These are phyloP conservation scores for Pristionchus exspectatus DNA, from an alignment of 2,888 invertebrate genomes.

Conservation along the genomic window DNA sequence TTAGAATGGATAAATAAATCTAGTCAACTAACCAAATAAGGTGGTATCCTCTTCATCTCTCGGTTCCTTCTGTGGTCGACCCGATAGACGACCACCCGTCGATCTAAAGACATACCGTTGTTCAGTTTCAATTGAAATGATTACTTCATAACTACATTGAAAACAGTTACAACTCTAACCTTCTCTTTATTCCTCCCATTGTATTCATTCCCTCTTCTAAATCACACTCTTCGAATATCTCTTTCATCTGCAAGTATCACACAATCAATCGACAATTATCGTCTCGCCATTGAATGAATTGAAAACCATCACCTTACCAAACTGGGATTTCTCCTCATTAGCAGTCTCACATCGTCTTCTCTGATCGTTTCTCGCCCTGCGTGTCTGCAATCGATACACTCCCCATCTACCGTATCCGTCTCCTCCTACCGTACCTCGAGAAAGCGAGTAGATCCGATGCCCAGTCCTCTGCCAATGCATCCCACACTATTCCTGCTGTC, in stretches of 20 bases:
- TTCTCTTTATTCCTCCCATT: background rate
- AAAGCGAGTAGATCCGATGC: constrained; percentile 60
- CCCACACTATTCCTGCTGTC: constrained; percentile 58
- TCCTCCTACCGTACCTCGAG: constrained; percentile 51
- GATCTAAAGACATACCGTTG: background rate
- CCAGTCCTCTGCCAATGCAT: constrained; percentile 62
- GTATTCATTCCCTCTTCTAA: background rate
- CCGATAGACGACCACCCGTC: background rate
- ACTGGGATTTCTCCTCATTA: constrained; percentile 62
- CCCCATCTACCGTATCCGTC: background rate
- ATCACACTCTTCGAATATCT: background rate
- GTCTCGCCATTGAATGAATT: background rate
- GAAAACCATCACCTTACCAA: constrained; percentile 55
- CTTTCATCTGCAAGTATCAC: background rate
- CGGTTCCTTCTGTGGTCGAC: background rate
- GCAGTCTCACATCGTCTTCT: constrained; percentile 61
- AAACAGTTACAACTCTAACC: too few relatives aligned
- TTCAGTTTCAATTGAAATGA: too few relatives aligned
- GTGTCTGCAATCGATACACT: constrained; percentile 55
- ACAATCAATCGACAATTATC: background rate
- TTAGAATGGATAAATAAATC: too few relatives aligned
- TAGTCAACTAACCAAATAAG: background rate
- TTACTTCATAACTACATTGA: too few relatives aligned
- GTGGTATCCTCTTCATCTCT: background rate
- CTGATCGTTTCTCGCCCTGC: constrained; percentile 59